These are phyloP conservation scores for Cynodonichthys magdalenae DNA, from an alignment of 2,797 vertebrate genomes.

Conservation along the genomic window DNA sequence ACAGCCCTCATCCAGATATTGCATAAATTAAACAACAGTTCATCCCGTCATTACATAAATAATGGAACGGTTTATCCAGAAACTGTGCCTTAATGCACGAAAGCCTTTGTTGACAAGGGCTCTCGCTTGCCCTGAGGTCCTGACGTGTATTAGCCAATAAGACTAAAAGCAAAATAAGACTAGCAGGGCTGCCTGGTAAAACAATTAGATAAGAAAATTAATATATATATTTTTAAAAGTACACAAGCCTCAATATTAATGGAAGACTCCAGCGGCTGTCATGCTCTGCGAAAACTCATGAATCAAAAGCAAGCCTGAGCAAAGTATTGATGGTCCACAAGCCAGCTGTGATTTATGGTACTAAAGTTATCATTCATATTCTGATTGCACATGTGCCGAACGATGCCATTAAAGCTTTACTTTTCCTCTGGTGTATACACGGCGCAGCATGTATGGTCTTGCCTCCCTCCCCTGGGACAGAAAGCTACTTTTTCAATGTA, in stretches of 20 bases:
- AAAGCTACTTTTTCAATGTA: constrained; percentile 62
- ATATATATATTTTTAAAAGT: constrained; percentile 54
- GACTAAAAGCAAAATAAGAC: constrained; percentile 30
- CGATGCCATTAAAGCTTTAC: constrained; percentile 40
- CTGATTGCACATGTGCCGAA: constrained; percentile 39
- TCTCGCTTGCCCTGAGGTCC: constrained; percentile 43
- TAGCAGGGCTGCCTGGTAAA: constrained; percentile 50
- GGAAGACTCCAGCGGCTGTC: constrained; percentile 39
- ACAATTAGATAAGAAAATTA: constrained; percentile 58
- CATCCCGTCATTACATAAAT: constrained; percentile 71
- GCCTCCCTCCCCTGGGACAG: constrained; percentile 36
- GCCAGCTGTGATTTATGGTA: constrained; percentile 39
- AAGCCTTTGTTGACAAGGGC: constrained; percentile 55
- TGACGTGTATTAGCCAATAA: constrained; percentile 53
- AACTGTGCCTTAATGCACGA: constrained; percentile 64
- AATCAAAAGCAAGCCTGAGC: constrained; percentile 35
- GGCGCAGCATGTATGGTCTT: constrained; percentile 21
- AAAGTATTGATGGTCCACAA: constrained; percentile 39
- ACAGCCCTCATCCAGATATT: constrained; percentile 49
- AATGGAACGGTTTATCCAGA: constrained; percentile 62
- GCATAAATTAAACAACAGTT: constrained; percentile 76
- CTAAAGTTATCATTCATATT: constrained; percentile 32
- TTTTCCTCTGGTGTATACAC: constrained; percentile 7
- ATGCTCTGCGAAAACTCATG: constrained; percentile 34
- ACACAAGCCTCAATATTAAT: constrained; percentile 53